Evolutionary conservation across 2,888 invertebrate genomes (phyloP), one percentile per base, ranked within the genome.

Genomic region (Caenorhabditis sp.): DNA sequence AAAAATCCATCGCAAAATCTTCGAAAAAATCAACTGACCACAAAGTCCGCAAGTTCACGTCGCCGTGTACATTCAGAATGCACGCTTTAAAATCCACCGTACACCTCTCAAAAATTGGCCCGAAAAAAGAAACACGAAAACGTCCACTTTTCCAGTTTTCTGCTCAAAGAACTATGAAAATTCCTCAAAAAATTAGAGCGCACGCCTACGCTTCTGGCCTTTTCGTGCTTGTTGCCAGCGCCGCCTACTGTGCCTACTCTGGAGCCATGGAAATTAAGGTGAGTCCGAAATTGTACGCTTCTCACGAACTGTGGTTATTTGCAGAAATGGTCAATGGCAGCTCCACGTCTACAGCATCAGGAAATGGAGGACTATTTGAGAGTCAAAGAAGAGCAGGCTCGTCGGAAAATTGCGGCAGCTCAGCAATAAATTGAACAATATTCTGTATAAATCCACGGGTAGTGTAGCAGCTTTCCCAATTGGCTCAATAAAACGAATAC

Each of bases 321-420:
- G 2, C 45, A 75, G 75, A 68, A 45, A 26, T 75, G 75, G 75
- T 55, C 70, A 32, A 62, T 55, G 39, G 32, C 75, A 17, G 35
- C 68, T 9, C 75, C 75, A 39, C 68, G 75, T 9, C 55, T 75
- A 11, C 75, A 75, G 43, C 75, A 75, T 46, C 58, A 75, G 41
- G 75, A 75, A 46, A 75, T 75, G 75, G 75, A 75, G 24, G 68
- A 75, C 17, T 75, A 24, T 39, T 39, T 75, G 45, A 17, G 75
- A 22, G 58, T 45, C 20, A 75, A 75, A 39, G 58, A 75, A 46
- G 39, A 63, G 15, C 75, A 75, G 24, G 59, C 74, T 7, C 58
- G 46, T 7, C 24, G 37, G 26, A 72, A 72, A 32, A 46, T 62
- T n/a, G 50, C 53, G 6, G 24, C 22, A 13, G 13, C 45, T 22